Evolutionary conservation across 2,113 vertebrate genomes (phyloP).

Genomic region (Notechis scutatus): DNA sequence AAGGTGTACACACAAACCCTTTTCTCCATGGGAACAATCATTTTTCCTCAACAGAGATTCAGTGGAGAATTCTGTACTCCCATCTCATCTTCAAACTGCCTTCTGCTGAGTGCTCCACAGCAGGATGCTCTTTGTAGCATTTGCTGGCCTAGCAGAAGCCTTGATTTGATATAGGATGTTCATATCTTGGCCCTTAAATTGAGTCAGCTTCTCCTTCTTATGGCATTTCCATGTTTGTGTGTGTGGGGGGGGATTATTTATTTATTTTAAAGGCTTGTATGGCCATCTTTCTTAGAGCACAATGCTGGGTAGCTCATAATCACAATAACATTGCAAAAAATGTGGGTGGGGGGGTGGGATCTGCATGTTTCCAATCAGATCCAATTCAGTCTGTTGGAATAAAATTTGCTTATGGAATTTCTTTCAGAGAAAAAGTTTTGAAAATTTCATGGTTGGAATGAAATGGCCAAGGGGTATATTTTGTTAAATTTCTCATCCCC

Average conservation of each 20-base stretch:
- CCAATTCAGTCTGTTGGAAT: neutral
- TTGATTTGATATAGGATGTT: neutral
- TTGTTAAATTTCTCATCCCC: neutral
- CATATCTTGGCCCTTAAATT: neutral
- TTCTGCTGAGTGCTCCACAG: neutral
- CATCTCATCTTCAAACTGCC: neutral
- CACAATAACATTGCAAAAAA: neutral
- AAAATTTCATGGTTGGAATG: neutral
- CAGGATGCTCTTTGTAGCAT: neutral
- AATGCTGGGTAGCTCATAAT: neutral
- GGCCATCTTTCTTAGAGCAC: neutral
- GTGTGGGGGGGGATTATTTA: neutral
- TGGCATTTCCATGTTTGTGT: neutral
- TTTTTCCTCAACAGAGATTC: neutral
- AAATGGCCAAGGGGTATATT: neutral
- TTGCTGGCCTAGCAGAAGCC: neutral
- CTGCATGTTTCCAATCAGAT: neutral
- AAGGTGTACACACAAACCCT: neutral
- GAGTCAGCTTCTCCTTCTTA: neutral
- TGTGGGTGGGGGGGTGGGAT: accelerated
- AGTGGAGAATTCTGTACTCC: neutral
- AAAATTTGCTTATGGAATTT: neutral
- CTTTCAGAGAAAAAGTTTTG: neutral
- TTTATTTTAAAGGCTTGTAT: neutral
- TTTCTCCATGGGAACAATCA: neutral